These are phyloP conservation scores for Frankliniella intonsa DNA, from an alignment of 2,888 invertebrate species.

Conservation along the genomic window DNA sequence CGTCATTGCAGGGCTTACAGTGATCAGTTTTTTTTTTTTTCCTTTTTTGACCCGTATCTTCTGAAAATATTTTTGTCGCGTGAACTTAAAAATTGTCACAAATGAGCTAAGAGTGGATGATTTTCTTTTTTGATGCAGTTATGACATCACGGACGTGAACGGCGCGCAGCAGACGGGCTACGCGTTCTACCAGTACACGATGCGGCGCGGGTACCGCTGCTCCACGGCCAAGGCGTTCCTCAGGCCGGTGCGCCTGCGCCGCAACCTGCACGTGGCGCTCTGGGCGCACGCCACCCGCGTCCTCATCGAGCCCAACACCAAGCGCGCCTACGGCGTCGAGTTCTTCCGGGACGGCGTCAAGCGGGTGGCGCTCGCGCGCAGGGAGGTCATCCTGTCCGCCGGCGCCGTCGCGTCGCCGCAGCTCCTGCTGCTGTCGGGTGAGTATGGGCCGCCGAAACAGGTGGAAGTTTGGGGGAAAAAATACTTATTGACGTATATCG, in stretches of 20 bases:
- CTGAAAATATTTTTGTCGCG: no score
- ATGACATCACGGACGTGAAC: slow-evolving; percentile 79
- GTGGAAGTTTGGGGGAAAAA: no score
- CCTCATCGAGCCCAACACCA: slow-evolving; percentile 64
- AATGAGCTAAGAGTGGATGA: no score
- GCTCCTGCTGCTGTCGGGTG: slow-evolving; percentile 72
- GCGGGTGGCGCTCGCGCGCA: slow-evolving; percentile 62
- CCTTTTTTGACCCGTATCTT: no score
- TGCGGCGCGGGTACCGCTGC: slow-evolving; percentile 75
- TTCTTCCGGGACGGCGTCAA: slow-evolving; percentile 60
- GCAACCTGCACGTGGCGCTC: slow-evolving; percentile 76
- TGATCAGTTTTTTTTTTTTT: no score
- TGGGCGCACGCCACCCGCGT: slow-evolving; percentile 75
- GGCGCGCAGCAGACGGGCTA: slow-evolving; percentile 83
- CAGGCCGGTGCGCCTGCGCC: slow-evolving; percentile 67
- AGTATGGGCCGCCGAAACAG: slow-evolving; percentile 41
- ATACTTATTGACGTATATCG: no score
- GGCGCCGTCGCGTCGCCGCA: slow-evolving; percentile 92
- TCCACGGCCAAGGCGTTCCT: slow-evolving; percentile 82
- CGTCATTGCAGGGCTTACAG: no score
- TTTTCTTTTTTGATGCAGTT: slow-evolving; percentile 42
- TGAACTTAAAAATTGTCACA: no score
- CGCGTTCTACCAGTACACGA: slow-evolving; percentile 82
- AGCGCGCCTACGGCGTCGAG: slow-evolving; percentile 74
- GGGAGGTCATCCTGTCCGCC: slow-evolving; percentile 79